Evolutionary conservation across 2,888 invertebrate species (phyloP), one percentile per base, ranked within the genome.

Genomic region (Cosmia pyralina): DNA sequence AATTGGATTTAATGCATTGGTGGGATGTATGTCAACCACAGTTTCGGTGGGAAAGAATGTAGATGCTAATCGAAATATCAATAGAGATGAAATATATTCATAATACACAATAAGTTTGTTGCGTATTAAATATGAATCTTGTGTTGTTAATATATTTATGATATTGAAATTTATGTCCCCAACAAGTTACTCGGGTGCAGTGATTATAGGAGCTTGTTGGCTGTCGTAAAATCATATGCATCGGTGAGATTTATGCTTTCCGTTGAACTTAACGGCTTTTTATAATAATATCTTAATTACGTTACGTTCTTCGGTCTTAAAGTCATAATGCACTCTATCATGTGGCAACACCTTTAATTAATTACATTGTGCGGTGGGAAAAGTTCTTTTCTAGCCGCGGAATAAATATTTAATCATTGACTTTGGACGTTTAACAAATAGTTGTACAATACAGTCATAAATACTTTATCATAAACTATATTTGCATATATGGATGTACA

Each of bases 181-280:
- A 52, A 72, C 82, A 81, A 70, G 83, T 80, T 86, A 80, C 76
- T 73, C 78, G 78, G 73, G 72, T 84, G 81, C 85, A 76, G 81
- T 82, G 81, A 85, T 86, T 82, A 85, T 77, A 75, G 73, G 57
- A 82, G 83, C 73, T 69, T 70, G 81, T 84, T 79, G 72, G 68
- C 71, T 77, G 77, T 79, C 85, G 67, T 88, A 84, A 90, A 88
- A 85, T 83, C 88, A 88, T 87, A 86, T 87, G 87, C 85, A 86
- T 82, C 85, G 70, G 53, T 85, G 75, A 90, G 91, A 93, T 92
- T 92, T 91, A 93, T 91, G 90, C 88, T 89, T 90, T 91, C 91
- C 92, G 92, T 85, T 88, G 85, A 78, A 83, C 82, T 86, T 89
- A 90, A 91, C 90, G 88, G 91, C 84, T 79, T 87, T 86, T 87